phyloP scores from a whole-genome alignment of 1,140 invertebrate species.

The Drusus annulatus region DNA sequence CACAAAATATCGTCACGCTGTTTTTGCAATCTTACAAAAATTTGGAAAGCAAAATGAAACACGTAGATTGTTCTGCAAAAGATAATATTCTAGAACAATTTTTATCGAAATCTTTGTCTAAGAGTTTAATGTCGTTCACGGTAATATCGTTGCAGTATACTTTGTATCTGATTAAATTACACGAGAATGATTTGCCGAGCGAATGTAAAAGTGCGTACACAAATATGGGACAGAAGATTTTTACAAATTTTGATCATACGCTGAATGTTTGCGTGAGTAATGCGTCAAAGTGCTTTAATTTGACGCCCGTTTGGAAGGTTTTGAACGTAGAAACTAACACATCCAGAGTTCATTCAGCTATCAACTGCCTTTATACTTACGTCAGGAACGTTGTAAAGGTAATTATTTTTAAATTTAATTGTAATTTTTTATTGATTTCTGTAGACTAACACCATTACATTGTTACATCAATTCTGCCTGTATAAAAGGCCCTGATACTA shows the following conservation, averaged over 20 bases:
- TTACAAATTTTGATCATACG: constrained; percentile 46
- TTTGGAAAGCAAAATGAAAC: constrained; percentile 62
- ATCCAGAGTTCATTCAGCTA: constrained; percentile 66
- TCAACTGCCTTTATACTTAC: constrained; percentile 68
- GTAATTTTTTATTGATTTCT: not conserved
- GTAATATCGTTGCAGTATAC: constrained; percentile 70
- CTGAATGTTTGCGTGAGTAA: constrained; percentile 62
- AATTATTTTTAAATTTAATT: constrained; percentile 26
- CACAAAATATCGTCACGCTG: constrained; percentile 65
- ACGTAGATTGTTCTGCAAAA: constrained; percentile 65
- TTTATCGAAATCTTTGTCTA: constrained; percentile 62
- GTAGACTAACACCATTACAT: no score
- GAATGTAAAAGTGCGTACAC: constrained; percentile 64
- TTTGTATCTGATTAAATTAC: constrained; percentile 69
- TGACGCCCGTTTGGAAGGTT: constrained; percentile 65
- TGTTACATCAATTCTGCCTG: no score
- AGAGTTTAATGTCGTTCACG: constrained; percentile 66
- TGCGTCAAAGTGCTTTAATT: constrained; percentile 64
- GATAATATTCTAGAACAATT: constrained; percentile 67
- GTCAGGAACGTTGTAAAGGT: constrained; percentile 69
- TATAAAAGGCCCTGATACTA: no score
- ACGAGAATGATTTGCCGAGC: constrained; percentile 61
- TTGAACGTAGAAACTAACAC: constrained; percentile 66
- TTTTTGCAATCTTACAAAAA: constrained; percentile 63
- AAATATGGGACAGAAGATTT: constrained; percentile 17